Evolutionary conservation across 2,113 vertebrate genomes (phyloP).

Genomic region (Phyllostomus discolor): DNA sequence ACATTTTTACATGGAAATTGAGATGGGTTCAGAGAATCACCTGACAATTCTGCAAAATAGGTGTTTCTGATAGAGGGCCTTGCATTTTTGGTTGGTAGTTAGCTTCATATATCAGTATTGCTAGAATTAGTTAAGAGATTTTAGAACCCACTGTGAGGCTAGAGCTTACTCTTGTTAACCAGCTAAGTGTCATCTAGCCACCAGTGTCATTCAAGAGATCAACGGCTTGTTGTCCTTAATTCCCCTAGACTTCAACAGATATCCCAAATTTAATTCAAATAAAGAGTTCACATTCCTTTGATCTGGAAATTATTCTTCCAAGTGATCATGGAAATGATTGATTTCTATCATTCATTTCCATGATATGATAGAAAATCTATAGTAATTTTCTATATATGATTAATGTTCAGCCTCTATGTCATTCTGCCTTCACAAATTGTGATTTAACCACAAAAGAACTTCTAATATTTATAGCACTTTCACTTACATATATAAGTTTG

Average conservation of each 20-base stretch:
- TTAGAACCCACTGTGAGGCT: not conserved
- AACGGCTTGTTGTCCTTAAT: not conserved
- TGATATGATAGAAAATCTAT: too few species aligned
- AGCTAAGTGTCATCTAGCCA: not conserved
- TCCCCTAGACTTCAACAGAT: not conserved
- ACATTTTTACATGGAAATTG: not conserved
- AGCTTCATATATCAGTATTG: not conserved
- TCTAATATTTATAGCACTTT: not conserved
- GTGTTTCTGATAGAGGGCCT: not conserved
- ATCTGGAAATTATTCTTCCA: not conserved
- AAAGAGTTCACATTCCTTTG: not conserved
- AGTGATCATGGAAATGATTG: not conserved
- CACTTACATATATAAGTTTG: not conserved
- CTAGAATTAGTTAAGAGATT: not conserved
- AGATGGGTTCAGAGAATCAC: not conserved
- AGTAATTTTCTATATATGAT: not conserved
- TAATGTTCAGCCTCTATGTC: not conserved
- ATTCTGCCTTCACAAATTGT: not conserved
- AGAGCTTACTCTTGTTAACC: not conserved
- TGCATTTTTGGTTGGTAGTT: not conserved
- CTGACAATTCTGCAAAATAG: not conserved
- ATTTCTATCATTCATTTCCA: too few species aligned
- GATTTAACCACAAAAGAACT: not conserved
- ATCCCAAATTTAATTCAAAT: not conserved
- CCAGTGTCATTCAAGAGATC: not conserved